Evolutionary conservation across 2,888 invertebrate genomes (phyloP).

Genomic region (Lycophotia porphyrea): DNA sequence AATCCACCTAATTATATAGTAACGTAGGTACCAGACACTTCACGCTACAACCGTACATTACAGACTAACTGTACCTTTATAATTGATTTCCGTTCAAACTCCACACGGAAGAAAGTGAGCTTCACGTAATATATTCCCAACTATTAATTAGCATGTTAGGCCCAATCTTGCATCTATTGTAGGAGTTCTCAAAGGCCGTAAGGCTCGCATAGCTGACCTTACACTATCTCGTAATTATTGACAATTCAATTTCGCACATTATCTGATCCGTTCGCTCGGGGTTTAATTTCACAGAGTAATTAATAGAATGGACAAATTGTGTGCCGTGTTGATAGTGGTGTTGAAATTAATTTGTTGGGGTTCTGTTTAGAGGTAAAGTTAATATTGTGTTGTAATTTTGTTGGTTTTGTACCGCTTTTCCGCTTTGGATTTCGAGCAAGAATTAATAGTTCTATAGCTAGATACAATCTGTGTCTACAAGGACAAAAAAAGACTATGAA

Average conservation of each 20-base stretch:
- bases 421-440: not conserved
- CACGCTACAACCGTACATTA: slow-evolving; percentile 31
- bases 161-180: slow-evolving; percentile 66
- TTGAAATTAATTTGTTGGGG: slow-evolving; percentile 59
- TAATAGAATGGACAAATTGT: slow-evolving; percentile 66
- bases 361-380: slow-evolving; percentile 27
- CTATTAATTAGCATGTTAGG: slow-evolving; percentile 63
- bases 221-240: slow-evolving; percentile 81
- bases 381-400: slow-evolving; percentile 31
- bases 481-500: not conserved
- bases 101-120: slow-evolving; percentile 44
- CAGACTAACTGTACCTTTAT: slow-evolving; percentile 29
- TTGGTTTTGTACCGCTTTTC: slow-evolving; percentile 32
- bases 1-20: not conserved
- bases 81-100: slow-evolving; percentile 49
- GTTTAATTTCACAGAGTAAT: slow-evolving; percentile 64
- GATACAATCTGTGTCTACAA: not conserved
- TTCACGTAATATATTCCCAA: slow-evolving; percentile 45
- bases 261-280: slow-evolving; percentile 80
- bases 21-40: not conserved
- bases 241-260: slow-evolving; percentile 85
- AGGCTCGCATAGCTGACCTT: slow-evolving; percentile 64
- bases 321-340: slow-evolving; percentile 41
- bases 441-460: not conserved
- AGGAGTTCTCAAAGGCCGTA: slow-evolving; percentile 64